Base-by-base conservation (phyloP, 2,113 vertebrate genomes). In the Myotis brandtii region DNA sequence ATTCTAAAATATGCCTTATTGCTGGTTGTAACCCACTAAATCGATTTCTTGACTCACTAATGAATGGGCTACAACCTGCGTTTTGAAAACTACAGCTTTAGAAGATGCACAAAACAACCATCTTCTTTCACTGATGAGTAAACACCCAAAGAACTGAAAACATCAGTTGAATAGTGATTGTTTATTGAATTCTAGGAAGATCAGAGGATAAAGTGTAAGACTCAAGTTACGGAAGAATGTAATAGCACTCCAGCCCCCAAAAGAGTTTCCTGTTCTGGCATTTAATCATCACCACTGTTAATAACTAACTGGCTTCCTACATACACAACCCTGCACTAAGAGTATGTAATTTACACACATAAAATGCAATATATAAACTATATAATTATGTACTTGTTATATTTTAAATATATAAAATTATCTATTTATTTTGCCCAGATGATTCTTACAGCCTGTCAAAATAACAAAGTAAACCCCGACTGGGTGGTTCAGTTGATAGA, bases 81-180 rank as follows among this genome's bases (percentile, higher is more conserved):
- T 89, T 86, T 72, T 72, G 40, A 84, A 89, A 92, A 93, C 48
- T 8, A 92, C n/a, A 96, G 48, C 46, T 86, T 91, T 43, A 93
- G 52, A 77, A 32, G 34, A 89, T 5, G 17, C 21, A 82, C 52
- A 87, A 85, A 75, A 91, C 43, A 94, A 52, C 13, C 72, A 95
- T 40, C 64, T 86, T 84, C 50, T 96, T 90, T 90, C 69, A 89
- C 14, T 79, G 23, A 90, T 37, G 56, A 69, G 86, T 73, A 54
- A 93, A 94, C 83, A 10, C 37, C 11, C 56, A 73, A 96, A 91
- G 34, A 87, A 79, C 1, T 83, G 52, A 94, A 92, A 94, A 87
- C 32, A 85, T 43, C 30, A 82, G 43, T 81, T 72, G 89, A 93
- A 96, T 16, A 84, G n/a, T 56, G 64, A 94, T 11, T 43, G 9